Base-by-base conservation (phyloP, 2,797 vertebrate species). In the Fistularia commersonii region DNA sequence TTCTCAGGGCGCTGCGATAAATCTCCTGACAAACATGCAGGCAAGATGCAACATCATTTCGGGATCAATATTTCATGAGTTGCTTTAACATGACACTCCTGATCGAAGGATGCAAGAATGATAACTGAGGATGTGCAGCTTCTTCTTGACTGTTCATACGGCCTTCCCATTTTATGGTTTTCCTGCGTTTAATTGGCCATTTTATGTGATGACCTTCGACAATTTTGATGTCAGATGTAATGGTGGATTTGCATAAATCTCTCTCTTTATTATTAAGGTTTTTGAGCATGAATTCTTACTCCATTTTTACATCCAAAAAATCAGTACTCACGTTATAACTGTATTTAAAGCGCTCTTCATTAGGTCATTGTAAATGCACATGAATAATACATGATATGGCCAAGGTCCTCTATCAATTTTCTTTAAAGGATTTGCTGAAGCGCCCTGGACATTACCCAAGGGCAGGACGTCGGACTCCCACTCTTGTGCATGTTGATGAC, bases 361-460 rank as follows among this genome's bases (percentile, higher is more conserved):
- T 35, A 54, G 36, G 8, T 50, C 1, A 37, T 35, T 48, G 44
- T 70, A 38, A 75, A 76, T 55, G 38, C 38, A 45, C 57, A 81
- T 84, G 57, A 80, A 81, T 79, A 77, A 81, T 61, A 58, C 44
- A 84, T 72, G 40, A 4, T 55, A 64, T 64, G 67, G 73, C 72
- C 76, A 80, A 72, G 74, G 72, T 69, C 60, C 44, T 74, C 51
- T 48, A 66, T 83, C 67, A 76, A 63, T 80, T 76, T 64, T 45
- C 40, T 70, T 51, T 60, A 66, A 70, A 72, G 68, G 50, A 73
- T 63, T 33, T 36, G 32, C 41, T 51, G 44, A 64, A 37, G 46
- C 45, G 58, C 73, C 42, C 34, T 0, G 44, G 60, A 39, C 37
- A 44, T 64, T 54, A 48, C n/a, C 57, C 72, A 70, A 83, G 75